Conservation (phyloP, 2,797 vertebrate species). For the Meda fulgida region DNA sequence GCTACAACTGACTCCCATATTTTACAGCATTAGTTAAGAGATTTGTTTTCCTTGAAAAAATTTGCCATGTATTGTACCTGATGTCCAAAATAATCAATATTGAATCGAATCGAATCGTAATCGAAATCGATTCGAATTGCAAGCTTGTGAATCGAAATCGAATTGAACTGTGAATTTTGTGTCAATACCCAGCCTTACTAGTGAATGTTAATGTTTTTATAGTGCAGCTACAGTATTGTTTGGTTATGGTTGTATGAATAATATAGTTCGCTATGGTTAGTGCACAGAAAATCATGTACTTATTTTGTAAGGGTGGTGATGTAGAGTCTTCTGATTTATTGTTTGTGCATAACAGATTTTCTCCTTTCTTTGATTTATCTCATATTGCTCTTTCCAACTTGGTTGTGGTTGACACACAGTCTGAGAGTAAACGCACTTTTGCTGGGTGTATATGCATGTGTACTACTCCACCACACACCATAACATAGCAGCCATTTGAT, state of each 20-base stretch:
- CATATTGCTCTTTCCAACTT: background rate
- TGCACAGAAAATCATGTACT: background rate
- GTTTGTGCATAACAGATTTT: background rate
- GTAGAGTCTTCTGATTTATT: background rate
- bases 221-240: background rate
- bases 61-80: no score
- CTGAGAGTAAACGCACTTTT: slow-evolving; percentile 20
- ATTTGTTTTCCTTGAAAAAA: no score
- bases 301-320: background rate
- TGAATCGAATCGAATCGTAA: no score
- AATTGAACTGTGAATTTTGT: no score
- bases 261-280: background rate
- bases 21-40: no score
- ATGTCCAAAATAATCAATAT: no score
- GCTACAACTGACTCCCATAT: no score
- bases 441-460: slow-evolving; percentile 21
- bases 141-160: no score
- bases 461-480: slow-evolving; percentile 27
- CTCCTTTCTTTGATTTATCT: background rate
- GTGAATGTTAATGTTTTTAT: background rate
- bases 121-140: no score
- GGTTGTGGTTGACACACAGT: background rate
- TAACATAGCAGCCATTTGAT: slow-evolving; percentile 49
- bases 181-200: no score
- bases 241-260: background rate